Evolutionary conservation across 1,140 invertebrate species (phyloP), one percentile per base, ranked within the genome.

Genomic region (Aradophagus sp.): DNA sequence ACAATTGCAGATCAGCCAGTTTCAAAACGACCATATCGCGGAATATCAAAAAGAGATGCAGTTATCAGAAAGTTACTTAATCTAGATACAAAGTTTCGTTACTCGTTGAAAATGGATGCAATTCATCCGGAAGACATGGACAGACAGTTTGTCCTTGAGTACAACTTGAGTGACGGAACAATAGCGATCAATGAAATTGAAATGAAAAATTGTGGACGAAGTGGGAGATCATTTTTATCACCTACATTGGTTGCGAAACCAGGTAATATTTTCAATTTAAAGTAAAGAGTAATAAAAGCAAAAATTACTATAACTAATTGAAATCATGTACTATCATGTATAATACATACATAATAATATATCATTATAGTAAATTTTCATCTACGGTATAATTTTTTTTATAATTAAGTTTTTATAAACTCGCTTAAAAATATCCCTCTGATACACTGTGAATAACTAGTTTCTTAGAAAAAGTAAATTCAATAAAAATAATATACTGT

Each of bases 191-290:
- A 81, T 11, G 92, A 93, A 80, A 78, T 89, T 12, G 84, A 86
- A 1, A 87, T 86, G 7, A 80, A 82, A 16, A 93, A 93, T 82
- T 92, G 91, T 3, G 92, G 92, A 2, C 88, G 92, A 50, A 77
- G 73, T 10, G 89, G 88, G 78, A 93, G 93, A 1, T 90, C 90
- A 75, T 92, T 95, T 78, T 84, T 96, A 5, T 87, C 88, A 39
- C 73, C 90, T 11, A 91, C 89, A 61, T 77, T 87, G 1, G 80
- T 95, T 13, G 88, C 90, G 1, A 94, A 94, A 68, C 90, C 90
- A 0, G 87, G 87, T 4, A 86, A 80, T 5, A 85, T 90, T 52
- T 20, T 32, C 1, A n/a, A n/a, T n/a, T n/a, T n/a, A n/a, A n/a
- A n/a, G n/a, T n/a, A n/a, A n/a, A n/a, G n/a, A n/a, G n/a, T n/a